Base-by-base conservation (phyloP, 2,888 invertebrate species). In the Desoria tigrina region DNA sequence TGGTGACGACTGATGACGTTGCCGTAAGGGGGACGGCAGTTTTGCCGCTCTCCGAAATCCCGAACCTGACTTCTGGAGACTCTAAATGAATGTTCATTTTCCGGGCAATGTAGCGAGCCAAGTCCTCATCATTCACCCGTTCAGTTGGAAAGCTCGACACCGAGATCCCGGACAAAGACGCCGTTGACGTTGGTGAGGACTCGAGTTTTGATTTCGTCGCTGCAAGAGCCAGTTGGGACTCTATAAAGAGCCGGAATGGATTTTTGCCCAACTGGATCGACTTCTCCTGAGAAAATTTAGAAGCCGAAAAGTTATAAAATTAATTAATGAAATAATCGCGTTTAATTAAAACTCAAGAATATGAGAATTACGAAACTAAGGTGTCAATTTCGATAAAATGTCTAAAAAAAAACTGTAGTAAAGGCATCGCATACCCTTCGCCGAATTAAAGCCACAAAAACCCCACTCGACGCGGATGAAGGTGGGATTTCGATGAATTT, bases 41-140 rank as follows among this genome's bases (percentile, higher is more conserved):
- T 32, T 11, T 4, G 11, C 6, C 4, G 32, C 11, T 32, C 32
- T 32, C 32, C 11, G 4, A 42, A 21, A 51, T 32, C 27, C 21
- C 27, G 16, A 53, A 4, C 3, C 14, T 14, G 16, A 45, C n/a
- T 2, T n/a, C 26, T 2, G 58, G 9, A 16, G 61, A 21, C 7
- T 18, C 49, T 3, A 23, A 37, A 18, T 49, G 32, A 16, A 68
- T 27, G 21, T 58, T 62, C n/a, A 62, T 24, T 45, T 59, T 59
- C 14, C 55, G 42, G 26, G 56, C 42, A 11, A 63, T 28, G 32
- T 58, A 61, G 18, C 55, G 54, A 14, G 63, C 60, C 7, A 66
- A 28, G n/a, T 66, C 63, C 7, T 61, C 37, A 32, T 57, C 61
- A 2, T 53, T 61, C 21, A 61, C 50, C 26, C 1, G 53, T 53